A percentile compares a stretch with the other conserved stretches of the same genome.
phyloP scores from a whole-genome alignment of 2,888 invertebrate species.

The Machimus atricapillus region DNA sequence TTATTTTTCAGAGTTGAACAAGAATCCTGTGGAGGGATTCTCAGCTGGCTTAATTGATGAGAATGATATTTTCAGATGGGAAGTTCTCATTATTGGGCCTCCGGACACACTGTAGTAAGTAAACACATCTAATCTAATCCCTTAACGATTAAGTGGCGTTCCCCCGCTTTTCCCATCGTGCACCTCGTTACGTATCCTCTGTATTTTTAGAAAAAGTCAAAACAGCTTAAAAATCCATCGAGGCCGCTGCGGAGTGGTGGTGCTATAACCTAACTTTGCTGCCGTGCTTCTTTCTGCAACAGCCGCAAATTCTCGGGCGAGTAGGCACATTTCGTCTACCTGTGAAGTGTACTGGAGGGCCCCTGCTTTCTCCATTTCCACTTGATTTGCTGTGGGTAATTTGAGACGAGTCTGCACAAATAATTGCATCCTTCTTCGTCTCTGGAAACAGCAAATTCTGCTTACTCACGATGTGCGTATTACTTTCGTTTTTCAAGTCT shows the following conservation, averaged over 20 bases:
- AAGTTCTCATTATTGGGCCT: slow-evolving; percentile 99
- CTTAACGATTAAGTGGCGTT: background rate
- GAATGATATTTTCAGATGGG: slow-evolving; percentile 99
- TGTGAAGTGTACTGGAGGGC: background rate
- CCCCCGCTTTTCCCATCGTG: background rate
- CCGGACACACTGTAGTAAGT: slow-evolving; percentile 98
- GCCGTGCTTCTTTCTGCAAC: background rate
- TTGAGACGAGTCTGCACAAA: background rate
- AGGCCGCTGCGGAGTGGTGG: background rate
- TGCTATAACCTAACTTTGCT: background rate
- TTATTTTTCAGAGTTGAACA: slow-evolving; percentile 87
- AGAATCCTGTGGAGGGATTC: slow-evolving; percentile 99
- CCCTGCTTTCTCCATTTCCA: background rate
- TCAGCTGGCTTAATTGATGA: slow-evolving; percentile 99
- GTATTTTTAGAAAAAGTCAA: background rate
- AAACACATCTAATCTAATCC: slow-evolving; percentile 56
- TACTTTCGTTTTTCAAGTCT: background rate
- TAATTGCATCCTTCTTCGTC: background rate
- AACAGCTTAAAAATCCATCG: background rate
- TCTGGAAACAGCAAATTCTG: background rate
- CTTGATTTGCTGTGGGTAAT: background rate
- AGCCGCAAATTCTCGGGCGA: background rate
- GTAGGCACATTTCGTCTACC: background rate
- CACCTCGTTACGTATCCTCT: background rate
- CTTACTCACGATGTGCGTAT: background rate